Percentiles rank a stretch among this genome's conserved stretches.
These are phyloP conservation scores for Tinea trinotella DNA, from an alignment of 2,888 invertebrate species.

Conservation along the genomic window DNA sequence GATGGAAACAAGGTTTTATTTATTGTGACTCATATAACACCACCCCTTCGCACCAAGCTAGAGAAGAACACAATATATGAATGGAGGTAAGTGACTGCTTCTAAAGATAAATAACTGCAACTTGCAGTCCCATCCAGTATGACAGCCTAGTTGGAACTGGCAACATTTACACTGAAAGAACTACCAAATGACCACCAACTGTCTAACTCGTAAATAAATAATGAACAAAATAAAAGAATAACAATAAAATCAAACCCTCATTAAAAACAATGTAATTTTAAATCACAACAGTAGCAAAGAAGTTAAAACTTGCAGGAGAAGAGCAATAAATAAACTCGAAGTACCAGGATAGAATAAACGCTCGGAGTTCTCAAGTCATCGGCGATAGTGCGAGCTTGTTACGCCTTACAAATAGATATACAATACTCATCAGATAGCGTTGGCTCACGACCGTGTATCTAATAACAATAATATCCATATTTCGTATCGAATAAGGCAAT, in stretches of 20 bases:
- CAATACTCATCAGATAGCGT: constrained; percentile 31
- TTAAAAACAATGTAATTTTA: not conserved
- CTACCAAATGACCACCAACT: no score
- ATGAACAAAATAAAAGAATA: no score
- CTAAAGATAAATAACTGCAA: no score
- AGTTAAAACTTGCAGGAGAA: not conserved
- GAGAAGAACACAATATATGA: no score
- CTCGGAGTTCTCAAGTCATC: constrained; percentile 10
- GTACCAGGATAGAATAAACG: constrained; percentile 1
- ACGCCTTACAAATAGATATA: constrained; percentile 33
- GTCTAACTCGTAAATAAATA: no score
- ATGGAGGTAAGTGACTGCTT: no score
- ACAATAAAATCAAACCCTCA: not conserved
- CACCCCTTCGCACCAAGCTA: no score
- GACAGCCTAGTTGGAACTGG: no score
- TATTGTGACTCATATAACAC: no score
- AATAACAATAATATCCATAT: constrained; percentile 69
- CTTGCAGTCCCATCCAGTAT: no score
- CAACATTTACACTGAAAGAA: no score
- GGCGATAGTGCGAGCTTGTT: constrained; percentile 16
- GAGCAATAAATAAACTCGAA: constrained; percentile 1
- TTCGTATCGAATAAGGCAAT: constrained; percentile 61
- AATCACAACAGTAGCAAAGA: not conserved
- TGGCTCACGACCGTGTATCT: constrained; percentile 51
- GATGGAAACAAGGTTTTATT: no score